Base-by-base conservation (phyloP, 2,797 vertebrate genomes). In the Threskiornis aethiopicus region DNA sequence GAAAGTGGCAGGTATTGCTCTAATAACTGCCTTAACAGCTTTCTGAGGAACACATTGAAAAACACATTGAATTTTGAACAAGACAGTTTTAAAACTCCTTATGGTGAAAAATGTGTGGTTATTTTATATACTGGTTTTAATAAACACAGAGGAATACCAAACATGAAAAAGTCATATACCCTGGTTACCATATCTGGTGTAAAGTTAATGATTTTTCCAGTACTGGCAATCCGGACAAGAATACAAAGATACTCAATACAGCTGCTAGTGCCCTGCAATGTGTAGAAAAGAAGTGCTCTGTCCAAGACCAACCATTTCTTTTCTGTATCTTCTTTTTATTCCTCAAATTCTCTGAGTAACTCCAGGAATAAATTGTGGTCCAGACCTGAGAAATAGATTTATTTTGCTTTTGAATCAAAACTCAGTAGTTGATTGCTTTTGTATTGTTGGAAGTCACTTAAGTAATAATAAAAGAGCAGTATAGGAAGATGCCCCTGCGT, bases 371-470 rank as follows among this genome's bases (percentile, higher is more conserved):
- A 94, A 72, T 21, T 93, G 51, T 87, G 76, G 6, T 14, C 52
- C 35, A 87, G n/a, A 80, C 20, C 24, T 47, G n/a, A 94, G 52
- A 91, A 96, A 83, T 70, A 52, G 22, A 62, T 51, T 26, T 70
- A 47, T 91, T 93, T 96, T 95, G 7, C 16, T 87, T 41, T 94
- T 96, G n/a, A 89, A 39, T 91, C 78, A 93, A 92, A 97, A 90
- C 69, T 70, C 39, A 73, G 28, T 73, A 92, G 49, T 17, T 78
- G 1, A 6, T 81, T 82, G 39, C 22, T 51, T 81, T 93, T 89
- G 7, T 83, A 52, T 64, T 67, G 33, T 90, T 83, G 62, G 88
- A 97, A 84, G 22, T 47, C 44, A 87, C 55, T 64, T 93, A 84
- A 87, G 59, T 42, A 44, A 75, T 78, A 96, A 93, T 82, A 79